Evolutionary conservation across 2,797 vertebrate genomes (phyloP), one percentile per base, ranked within the genome.

Genomic region (Enteromius unitaeniatus): DNA sequence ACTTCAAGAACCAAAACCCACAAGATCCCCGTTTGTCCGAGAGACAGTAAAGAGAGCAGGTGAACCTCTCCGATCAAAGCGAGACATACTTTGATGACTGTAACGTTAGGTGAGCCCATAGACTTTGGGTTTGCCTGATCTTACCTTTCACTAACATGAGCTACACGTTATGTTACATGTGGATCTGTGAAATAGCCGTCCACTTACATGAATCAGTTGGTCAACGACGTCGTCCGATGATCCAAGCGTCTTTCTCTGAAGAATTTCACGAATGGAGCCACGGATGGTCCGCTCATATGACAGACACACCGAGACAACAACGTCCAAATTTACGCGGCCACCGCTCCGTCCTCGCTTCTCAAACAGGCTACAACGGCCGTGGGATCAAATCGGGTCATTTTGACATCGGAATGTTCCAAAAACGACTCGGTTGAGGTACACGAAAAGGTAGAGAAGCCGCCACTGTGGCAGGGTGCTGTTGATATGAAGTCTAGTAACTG

Each of bases 151-250:
- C 68, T 76, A 51, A 69, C 81, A 80, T 11, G 60, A 82, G 75
- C 79, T 69, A 86, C 15, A n/a, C 2, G 23, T 69, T 75, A 53
- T 68, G 28, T 40, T 19, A 77, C 81, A 65, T 23, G 42, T 11
- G 47, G 49, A 26, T 34, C 58, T 15, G 26, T 23, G 68, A 73
- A 62, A 68, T n/a, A 34, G 23, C 21, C 26, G 4, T 83, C 28
- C 47, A 87, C 89, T 89, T 81, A 90, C 89, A 90, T 90, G 88
- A 89, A 90, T 86, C 86, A 89, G 78, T 85, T 85, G 83, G 76
- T 84, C 82, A 72, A 34, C 83, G 79, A 83, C 86, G 87, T 85
- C 86, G 87, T 87, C 85, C 85, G 47, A 67, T 80, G 92, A 86
- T 82, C 87, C 87, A 82, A 77, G 86, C 85, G 88, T 88, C 91